Percentiles rank a stretch among this genome's conserved stretches.
phyloP scores from a whole-genome alignment of 2,888 invertebrate genomes.

The Hoplodrina blanda region DNA sequence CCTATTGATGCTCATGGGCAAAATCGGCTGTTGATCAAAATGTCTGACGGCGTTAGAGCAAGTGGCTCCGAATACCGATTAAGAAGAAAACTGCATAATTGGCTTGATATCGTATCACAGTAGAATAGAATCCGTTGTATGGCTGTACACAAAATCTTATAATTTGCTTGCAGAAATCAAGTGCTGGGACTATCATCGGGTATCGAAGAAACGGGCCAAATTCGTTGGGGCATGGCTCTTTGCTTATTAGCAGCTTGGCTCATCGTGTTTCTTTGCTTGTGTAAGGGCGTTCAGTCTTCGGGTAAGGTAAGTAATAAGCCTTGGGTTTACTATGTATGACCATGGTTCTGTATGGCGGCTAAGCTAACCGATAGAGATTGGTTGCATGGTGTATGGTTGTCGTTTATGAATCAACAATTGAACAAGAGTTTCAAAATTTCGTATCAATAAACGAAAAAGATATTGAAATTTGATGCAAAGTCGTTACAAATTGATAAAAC shows the following conservation, averaged over 20 bases:
- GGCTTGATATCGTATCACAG: neutral
- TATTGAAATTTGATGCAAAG: too few relatives aligned
- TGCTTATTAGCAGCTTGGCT: conserved; percentile 95
- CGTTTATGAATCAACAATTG: neutral
- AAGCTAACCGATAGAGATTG: neutral
- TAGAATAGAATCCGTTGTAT: conserved; percentile 7
- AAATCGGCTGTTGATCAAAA: conserved; percentile 7
- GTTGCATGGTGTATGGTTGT: neutral
- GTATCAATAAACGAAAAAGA: too few relatives aligned
- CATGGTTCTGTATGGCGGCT: neutral
- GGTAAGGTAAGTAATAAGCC: conserved; percentile 90
- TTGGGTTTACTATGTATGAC: neutral
- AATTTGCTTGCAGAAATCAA: conserved; percentile 87
- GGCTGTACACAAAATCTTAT: conserved; percentile 24
- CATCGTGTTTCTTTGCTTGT: conserved; percentile 94
- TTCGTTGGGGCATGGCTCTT: conserved; percentile 93
- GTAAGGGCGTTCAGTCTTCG: conserved; percentile 95
- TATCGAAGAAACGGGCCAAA: conserved; percentile 93
- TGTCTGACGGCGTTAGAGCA: neutral
- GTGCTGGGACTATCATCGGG: conserved; percentile 93
- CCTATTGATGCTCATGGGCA: neutral
- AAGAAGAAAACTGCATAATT: conserved; percentile 6
- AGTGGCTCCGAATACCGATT: neutral
- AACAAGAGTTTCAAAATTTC: neutral
- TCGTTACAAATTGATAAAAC: too few relatives aligned